Evolutionary conservation across 2,888 invertebrate genomes (phyloP), one percentile per base, ranked within the genome.

Genomic region (Pyralis farinalis): DNA sequence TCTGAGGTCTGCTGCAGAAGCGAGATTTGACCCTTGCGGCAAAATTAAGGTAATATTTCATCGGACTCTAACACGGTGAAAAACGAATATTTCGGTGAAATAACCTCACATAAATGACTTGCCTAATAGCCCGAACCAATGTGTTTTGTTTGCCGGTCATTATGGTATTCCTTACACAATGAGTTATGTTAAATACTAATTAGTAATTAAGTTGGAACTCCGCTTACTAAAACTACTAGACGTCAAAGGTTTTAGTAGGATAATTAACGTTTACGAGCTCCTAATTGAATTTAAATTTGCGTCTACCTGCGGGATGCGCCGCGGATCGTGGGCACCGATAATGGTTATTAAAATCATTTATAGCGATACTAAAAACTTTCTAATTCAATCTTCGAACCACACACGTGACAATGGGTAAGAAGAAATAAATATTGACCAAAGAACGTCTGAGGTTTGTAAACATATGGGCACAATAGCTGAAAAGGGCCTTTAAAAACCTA

Each of bases 241-340:
- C 45, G 27, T 44, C 34, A 46, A 44, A 50, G 39, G 37, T 47
- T 40, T 44, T 40, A 51, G 38, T 48, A 42, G 35, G 46, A 44
- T 41, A 58, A 60, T 67, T 62, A 66, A 66, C 48, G 64, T 46
- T 79, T 67, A 74, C 68, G 47, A 57, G 43, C 52, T 51, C 43
- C 63, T 77, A 73, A 82, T 80, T 76, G 64, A 58, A 67, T 69
- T 75, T 76, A 66, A 72, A 78, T 82, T 79, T 77, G 74, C 73
- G 63, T 63, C 62, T 64, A 77, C 33, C 83, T 43, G 63, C 71
- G 66, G 78, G 81, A 65, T 11, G 59, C 69, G 55, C 59, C 72
- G 64, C 73, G 70, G 70, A 73, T 78, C 70, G 72, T 70, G 72
- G 64, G 49, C 58, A 59, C 45, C 44, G 72, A 77, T 78, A 74